Percentiles rank a stretch among this genome's conserved stretches.
Conservation (phyloP, 2,797 vertebrate species). For the Malacoraja senta region DNA sequence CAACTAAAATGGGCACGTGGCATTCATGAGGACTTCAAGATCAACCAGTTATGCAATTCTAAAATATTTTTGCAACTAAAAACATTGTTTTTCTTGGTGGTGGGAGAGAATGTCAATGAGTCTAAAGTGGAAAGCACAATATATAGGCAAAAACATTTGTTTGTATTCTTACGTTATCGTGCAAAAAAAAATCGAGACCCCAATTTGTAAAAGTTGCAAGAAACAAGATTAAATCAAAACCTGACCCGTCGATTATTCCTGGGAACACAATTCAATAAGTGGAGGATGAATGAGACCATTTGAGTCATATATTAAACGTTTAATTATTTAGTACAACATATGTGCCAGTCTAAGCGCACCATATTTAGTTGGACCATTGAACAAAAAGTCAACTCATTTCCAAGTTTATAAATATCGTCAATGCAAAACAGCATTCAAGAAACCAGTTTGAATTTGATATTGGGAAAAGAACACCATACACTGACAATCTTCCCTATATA, state of each 20-base stretch:
- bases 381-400: background rate
- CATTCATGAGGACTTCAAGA: background rate
- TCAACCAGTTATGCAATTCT: background rate
- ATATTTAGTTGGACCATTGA: background rate
- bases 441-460: background rate
- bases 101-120: background rate
- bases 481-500: background rate
- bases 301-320: background rate
- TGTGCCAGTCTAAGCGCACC: background rate
- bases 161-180: background rate
- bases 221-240: background rate
- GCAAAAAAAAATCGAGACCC: background rate
- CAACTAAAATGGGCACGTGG: background rate
- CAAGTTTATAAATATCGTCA: background rate
- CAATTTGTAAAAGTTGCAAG: background rate
- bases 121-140: background rate
- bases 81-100: too few relatives aligned
- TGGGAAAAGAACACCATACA: background rate
- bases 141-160: background rate
- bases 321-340: background rate
- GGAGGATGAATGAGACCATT: background rate
- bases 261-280: background rate
- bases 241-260: background rate
- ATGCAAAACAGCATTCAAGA: background rate
- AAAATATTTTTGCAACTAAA: background rate